Conservation (phyloP, 2,113 vertebrate genomes). For the Ammodytes marinus region DNA sequence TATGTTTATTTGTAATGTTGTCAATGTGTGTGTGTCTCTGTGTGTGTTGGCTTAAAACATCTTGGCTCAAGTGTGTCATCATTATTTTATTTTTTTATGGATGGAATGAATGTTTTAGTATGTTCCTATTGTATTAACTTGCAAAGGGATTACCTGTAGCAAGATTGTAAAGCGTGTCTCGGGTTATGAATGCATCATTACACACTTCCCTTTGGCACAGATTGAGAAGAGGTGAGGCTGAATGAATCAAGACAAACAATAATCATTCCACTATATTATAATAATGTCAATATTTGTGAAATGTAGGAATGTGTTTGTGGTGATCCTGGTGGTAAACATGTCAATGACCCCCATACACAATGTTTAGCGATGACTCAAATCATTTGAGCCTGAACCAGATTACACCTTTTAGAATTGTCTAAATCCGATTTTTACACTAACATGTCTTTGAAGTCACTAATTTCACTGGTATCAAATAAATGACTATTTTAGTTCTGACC, state of each 20-base stretch:
- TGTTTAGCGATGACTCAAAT: background rate
- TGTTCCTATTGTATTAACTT: background rate
- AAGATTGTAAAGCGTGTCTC: background rate
- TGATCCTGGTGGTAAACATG: background rate
- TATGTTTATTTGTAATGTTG: background rate
- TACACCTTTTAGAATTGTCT: background rate
- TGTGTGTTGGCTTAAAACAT: background rate
- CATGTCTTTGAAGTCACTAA: background rate
- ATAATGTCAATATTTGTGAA: background rate
- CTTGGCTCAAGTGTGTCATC: background rate
- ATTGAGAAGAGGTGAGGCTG: background rate
- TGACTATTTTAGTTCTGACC: background rate
- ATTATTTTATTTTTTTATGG: conserved; percentile 2
- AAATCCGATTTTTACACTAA: background rate
- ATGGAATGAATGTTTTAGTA: background rate
- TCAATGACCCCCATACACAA: background rate
- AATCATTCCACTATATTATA: background rate
- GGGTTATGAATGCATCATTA: conserved; percentile 10
- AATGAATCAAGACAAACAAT: background rate
- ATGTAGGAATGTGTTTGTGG: background rate
- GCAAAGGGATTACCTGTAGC: conserved; percentile 1
- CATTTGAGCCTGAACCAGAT: background rate
- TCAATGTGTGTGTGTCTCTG: background rate
- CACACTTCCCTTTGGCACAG: background rate
- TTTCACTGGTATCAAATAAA: background rate